These are phyloP conservation scores for Cataglyphis cursor DNA, from an alignment of 2,888 invertebrate genomes.

Conservation along the genomic window DNA sequence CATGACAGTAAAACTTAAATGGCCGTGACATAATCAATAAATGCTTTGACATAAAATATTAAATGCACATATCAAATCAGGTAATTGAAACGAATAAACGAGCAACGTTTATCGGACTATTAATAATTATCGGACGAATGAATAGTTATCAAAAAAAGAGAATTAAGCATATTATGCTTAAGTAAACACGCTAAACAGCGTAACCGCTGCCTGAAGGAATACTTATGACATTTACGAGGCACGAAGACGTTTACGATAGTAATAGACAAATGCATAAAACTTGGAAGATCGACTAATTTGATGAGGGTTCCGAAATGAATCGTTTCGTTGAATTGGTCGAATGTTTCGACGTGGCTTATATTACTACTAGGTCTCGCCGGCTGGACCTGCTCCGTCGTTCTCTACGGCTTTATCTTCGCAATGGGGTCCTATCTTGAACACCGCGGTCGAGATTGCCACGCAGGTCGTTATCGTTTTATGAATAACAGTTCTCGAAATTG, in stretches of 20 bases:
- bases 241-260: slow-evolving; percentile 31
- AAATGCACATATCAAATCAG: slow-evolving; percentile 52
- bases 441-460: slow-evolving; percentile 65
- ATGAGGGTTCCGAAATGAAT: slow-evolving; percentile 51
- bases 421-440: slow-evolving; percentile 67
- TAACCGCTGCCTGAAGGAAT: slow-evolving; percentile 15
- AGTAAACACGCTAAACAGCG: not conserved
- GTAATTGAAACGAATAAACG: slow-evolving; percentile 33
- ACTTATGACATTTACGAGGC: slow-evolving; percentile 24
- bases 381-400: slow-evolving; percentile 39
- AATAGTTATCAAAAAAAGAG: slow-evolving; percentile 50
- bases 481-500: slow-evolving; percentile 80
- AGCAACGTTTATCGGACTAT: slow-evolving; percentile 3
- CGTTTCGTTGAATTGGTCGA: slow-evolving; percentile 58
- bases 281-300: slow-evolving; percentile 34
- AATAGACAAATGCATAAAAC: slow-evolving; percentile 42
- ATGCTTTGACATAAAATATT: slow-evolving; percentile 35
- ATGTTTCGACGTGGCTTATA: slow-evolving; percentile 56
- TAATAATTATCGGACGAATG: slow-evolving; percentile 26
- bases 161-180: slow-evolving; percentile 26
- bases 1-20: slow-evolving; percentile 52
- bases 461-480: slow-evolving; percentile 76
- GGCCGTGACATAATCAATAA: slow-evolving; percentile 37
- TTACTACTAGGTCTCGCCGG: slow-evolving; percentile 31
- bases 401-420: slow-evolving; percentile 63